A percentile compares a stretch with the other conserved stretches of the same genome.
Evolutionary conservation across 2,797 vertebrate species (phyloP).

Genomic region (Onychomys torridus): DNA sequence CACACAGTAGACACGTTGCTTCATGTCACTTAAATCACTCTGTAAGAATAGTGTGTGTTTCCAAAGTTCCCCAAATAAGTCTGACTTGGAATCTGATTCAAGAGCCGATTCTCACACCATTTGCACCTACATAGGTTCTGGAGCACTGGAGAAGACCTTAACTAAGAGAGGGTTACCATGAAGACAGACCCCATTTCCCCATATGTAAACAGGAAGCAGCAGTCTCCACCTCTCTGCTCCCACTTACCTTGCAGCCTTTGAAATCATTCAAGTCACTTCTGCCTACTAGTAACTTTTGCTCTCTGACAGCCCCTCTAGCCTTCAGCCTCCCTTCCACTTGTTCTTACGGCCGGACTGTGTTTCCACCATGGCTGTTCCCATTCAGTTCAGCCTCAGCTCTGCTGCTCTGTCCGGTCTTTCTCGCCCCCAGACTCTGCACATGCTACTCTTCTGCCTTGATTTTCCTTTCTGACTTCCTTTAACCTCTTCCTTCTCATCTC

Average conservation of each 20-base stretch:
- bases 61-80: slow-evolving; percentile 11
- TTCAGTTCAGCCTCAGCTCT: background rate
- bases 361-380: background rate
- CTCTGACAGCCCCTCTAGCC: background rate
- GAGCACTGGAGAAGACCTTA: background rate
- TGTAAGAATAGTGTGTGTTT: slow-evolving; percentile 1
- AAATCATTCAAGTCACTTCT: background rate
- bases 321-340: background rate
- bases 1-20: background rate
- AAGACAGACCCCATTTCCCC: background rate
- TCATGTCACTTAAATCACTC: slow-evolving; percentile 46
- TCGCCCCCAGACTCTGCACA: background rate
- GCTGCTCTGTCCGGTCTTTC: background rate
- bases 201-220: background rate
- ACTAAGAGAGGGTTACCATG: background rate
- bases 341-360: background rate
- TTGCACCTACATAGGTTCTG: background rate
- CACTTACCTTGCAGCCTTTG: background rate
- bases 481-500: background rate
- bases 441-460: background rate
- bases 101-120: slow-evolving; percentile 13
- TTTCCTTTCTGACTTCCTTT: background rate
- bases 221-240: background rate
- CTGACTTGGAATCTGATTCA: background rate
- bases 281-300: background rate